These are phyloP conservation scores for Stenotaenia linearis DNA, from an alignment of 2,888 invertebrate genomes.

Conservation along the genomic window DNA sequence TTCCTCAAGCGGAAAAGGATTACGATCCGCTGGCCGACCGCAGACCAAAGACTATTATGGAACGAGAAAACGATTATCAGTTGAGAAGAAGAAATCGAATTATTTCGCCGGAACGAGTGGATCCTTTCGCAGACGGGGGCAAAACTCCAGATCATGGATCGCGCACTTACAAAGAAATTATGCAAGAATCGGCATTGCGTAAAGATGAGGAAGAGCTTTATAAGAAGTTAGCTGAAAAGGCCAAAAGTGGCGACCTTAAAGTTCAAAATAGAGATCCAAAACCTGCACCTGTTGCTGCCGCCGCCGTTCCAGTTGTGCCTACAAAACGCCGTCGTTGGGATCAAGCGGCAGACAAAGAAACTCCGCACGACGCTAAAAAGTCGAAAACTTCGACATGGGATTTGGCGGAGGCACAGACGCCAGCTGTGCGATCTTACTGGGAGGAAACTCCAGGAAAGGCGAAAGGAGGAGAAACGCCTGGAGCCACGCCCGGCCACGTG, in stretches of 20 bases:
- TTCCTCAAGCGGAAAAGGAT: conserved; percentile 70
- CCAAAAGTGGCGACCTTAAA: conserved; percentile 86
- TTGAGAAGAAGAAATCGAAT: conserved; percentile 75
- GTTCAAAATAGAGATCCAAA: too few relatives aligned
- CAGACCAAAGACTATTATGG: conserved; percentile 83
- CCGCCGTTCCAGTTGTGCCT: too few relatives aligned
- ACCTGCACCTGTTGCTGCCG: too few relatives aligned
- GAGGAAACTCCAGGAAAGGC: conserved; percentile 92
- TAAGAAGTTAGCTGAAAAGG: conserved; percentile 84
- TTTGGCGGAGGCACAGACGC: conserved; percentile 61
- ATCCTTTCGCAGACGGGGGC: conserved; percentile 97
- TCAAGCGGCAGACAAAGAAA: conserved; percentile 63
- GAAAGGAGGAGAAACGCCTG: too few relatives aligned
- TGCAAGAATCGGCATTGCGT: conserved; percentile 90
- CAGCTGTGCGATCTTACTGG: conserved; percentile 71
- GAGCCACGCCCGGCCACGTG: too few relatives aligned
- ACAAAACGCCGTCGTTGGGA: conserved; percentile 94
- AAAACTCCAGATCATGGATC: conserved; percentile 95
- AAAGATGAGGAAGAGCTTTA: conserved; percentile 82
- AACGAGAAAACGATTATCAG: conserved; percentile 94
- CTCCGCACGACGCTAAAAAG: conserved; percentile 57
- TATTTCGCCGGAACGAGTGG: conserved; percentile 93
- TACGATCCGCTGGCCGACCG: conserved; percentile 92
- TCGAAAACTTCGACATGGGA: conserved; percentile 59
- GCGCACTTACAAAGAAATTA: conserved; percentile 92